Conservation (phyloP, 1,140 invertebrate genomes). For the Drosophila pruinosa region DNA sequence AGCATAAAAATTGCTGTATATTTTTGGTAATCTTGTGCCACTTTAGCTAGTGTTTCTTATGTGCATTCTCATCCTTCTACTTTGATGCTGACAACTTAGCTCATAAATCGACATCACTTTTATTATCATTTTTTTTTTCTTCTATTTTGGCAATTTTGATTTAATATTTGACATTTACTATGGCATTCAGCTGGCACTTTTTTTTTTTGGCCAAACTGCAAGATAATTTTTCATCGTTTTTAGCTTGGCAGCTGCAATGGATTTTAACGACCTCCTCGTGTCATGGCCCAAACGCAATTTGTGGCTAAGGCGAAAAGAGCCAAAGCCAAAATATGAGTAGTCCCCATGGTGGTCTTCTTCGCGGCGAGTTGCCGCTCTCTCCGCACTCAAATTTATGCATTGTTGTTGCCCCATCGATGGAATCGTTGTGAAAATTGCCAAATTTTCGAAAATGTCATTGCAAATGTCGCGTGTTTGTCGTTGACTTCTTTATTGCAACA, state of each 20-base stretch:
- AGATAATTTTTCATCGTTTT: constrained; percentile 13
- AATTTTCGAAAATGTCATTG: constrained; percentile 69
- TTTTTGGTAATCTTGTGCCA: too few species aligned
- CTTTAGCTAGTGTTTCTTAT: not conserved
- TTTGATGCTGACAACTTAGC: not conserved
- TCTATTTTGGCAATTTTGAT: not conserved
- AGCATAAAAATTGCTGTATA: too few species aligned
- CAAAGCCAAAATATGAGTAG: not conserved
- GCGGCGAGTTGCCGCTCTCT: too few species aligned
- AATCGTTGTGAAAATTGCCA: constrained; percentile 46
- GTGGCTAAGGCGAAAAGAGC: constrained; percentile 16
- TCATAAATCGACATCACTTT: not conserved
- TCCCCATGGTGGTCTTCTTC: too few species aligned
- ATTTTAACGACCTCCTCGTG: constrained; percentile 5
- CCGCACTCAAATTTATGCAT: not conserved
- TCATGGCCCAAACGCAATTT: constrained; percentile 36
- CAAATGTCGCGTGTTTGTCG: constrained; percentile 59
- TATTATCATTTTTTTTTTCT: not conserved
- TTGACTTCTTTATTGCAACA: not conserved
- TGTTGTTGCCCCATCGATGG: constrained; percentile 21
- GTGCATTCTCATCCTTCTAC: not conserved
- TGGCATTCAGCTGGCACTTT: not conserved
- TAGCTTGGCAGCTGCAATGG: constrained; percentile 13
- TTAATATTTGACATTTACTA: constrained; percentile 19
- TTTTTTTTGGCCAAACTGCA: not conserved